Percentiles rank a stretch among this genome's conserved stretches.
These are phyloP conservation scores for Drosophila atripex DNA, from an alignment of 2,888 invertebrate species.

Conservation along the genomic window DNA sequence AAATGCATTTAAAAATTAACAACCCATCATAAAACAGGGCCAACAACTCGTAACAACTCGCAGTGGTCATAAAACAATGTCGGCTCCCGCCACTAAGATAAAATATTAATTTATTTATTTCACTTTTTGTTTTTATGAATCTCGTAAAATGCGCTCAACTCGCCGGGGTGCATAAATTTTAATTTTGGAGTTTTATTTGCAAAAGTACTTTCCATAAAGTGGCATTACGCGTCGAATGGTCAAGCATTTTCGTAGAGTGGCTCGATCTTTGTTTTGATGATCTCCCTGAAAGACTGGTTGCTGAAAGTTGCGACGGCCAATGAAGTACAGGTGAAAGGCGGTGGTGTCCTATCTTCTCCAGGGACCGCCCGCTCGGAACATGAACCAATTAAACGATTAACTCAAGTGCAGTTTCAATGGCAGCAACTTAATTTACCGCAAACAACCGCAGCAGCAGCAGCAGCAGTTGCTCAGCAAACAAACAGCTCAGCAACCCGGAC, in stretches of 20 bases:
- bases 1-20: constrained; percentile 65
- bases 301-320: constrained; percentile 17
- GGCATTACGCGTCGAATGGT: constrained; percentile 2
- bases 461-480: constrained; percentile 26
- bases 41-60: constrained; percentile 28
- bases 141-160: constrained; percentile 56
- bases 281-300: constrained; percentile 38
- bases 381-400: constrained; percentile 73
- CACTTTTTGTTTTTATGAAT: constrained; percentile 37
- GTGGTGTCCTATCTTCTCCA: background rate
- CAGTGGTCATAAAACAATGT: constrained; percentile 61
- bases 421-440: constrained; percentile 72
- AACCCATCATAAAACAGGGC: constrained; percentile 40
- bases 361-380: constrained; percentile 22
- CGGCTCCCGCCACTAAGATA: constrained; percentile 49
- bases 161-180: constrained; percentile 53
- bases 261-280: constrained; percentile 19
- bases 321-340: constrained; percentile 16
- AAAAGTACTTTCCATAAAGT: background rate
- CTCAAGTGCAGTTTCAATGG: constrained; percentile 72
- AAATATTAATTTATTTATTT: constrained; percentile 71
- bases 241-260: background rate
- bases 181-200: constrained; percentile 46
- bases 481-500: constrained; percentile 40
- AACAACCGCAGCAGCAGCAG: constrained; percentile 50